Conservation (phyloP, 2,113 vertebrate species). For the Lophochroa leadbeateri region DNA sequence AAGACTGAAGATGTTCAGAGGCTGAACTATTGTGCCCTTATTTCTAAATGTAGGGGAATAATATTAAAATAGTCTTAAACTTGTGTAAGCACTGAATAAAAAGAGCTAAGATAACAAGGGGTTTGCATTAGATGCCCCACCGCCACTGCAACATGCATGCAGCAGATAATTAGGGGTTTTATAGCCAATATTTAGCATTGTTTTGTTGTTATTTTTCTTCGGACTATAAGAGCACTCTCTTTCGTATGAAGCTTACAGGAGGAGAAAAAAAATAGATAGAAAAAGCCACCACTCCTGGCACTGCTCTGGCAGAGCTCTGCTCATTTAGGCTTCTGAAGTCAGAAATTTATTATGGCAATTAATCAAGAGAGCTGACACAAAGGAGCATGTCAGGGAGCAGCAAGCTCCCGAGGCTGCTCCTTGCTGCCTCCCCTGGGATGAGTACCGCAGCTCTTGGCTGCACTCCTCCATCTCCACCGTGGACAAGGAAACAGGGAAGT, state of each 20-base stretch:
- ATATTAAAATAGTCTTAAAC: not conserved
- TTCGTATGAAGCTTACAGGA: not conserved
- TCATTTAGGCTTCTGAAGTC: not conserved
- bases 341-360: not conserved
- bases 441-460: not conserved
- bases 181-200: not conserved
- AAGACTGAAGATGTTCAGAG: not conserved
- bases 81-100: not conserved
- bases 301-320: not conserved
- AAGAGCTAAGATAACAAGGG: not conserved
- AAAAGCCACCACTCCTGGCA: not conserved
- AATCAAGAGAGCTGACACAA: not conserved
- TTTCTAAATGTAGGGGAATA: not conserved
- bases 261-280: not conserved
- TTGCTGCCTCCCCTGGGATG: not conserved
- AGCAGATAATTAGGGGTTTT: not conserved
- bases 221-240: not conserved
- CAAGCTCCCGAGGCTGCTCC: not conserved
- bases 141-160: not conserved
- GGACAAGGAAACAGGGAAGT: not conserved
- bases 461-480: fast-evolving
- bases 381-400: not conserved
- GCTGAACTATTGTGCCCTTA: not conserved
- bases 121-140: not conserved
- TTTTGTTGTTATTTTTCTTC: not conserved